Evolutionary conservation across 1,140 invertebrate genomes (phyloP), one percentile per base, ranked within the genome.

Genomic region (Drosophila funebris): DNA sequence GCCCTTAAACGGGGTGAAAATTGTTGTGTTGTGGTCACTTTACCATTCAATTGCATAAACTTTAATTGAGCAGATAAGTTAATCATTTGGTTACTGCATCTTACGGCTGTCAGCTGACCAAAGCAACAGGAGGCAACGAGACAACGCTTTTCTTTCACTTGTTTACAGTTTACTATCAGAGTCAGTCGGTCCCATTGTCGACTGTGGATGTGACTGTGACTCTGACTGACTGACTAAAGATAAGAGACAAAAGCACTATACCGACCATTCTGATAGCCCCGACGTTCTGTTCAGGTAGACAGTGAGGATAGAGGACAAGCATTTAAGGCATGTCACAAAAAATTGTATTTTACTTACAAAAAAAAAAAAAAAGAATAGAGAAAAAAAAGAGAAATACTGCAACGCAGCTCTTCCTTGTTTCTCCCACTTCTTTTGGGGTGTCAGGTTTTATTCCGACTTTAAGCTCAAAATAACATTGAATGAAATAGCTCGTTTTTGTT

Each of bases 401-500:
- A n/a, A n/a, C n/a, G n/a, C n/a, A 24, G 22, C 20, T 37, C 8
- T 6, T 27, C 11, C n/a, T 18, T 11, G 5, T 20, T 18, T 20
- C 52, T 13, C 4, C 1, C 22, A 8, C 20, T 29, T 71, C 41
- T 61, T 61, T 37, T 16, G 43, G 36, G 31, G 68, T 87, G 82
- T 87, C 82, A 78, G 52, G 46, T 70, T 78, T 76, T 79, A 88
- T 87, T 87, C 75, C 73, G 62, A 68, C 83, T 88, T 87, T 54
- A 82, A 82, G 71, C 83, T 78, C 63, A 76, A 83, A 88, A 87
- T 88, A 87, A 87, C 78, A 73, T 83, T 83, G 75, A 88, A 82
- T 81, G 78, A 70, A 87, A 87, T 75, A 56, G 77, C 66, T 75
- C 60, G 61, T 72, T 87, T 74, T 80, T 68, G 68, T 66, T 70